These are phyloP conservation scores for Troides aeacus DNA, from an alignment of 2,888 invertebrate species.

Conservation along the genomic window DNA sequence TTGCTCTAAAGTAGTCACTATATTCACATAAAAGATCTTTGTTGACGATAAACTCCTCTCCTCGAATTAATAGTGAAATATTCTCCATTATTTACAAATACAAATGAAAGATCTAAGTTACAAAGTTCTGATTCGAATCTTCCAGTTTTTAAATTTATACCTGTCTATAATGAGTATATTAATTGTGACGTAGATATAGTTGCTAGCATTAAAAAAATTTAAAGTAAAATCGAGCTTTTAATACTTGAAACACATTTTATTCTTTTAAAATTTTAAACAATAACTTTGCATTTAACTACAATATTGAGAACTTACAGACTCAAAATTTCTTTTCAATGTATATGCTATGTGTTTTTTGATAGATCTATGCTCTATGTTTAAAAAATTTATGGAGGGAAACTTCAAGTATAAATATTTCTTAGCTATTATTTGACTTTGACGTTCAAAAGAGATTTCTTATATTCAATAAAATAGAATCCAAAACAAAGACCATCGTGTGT, in stretches of 20 bases:
- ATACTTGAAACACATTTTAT: too few relatives aligned
- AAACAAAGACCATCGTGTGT: constrained; percentile 1
- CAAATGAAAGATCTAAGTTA: neutral
- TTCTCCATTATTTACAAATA: constrained; percentile 41
- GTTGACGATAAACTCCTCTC: constrained; percentile 52
- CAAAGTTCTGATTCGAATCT: neutral
- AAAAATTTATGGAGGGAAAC: constrained; percentile 12
- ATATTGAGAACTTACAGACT: too few relatives aligned
- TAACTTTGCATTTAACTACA: too few relatives aligned
- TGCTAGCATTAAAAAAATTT: too few relatives aligned
- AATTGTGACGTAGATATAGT: too few relatives aligned
- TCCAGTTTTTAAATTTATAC: neutral
- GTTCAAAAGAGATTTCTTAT: neutral
- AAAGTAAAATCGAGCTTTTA: too few relatives aligned
- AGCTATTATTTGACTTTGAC: constrained; percentile 2
- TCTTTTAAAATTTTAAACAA: too few relatives aligned
- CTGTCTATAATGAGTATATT: too few relatives aligned
- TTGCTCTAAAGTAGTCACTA: constrained; percentile 73
- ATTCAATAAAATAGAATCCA: neutral
- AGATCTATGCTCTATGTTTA: too few relatives aligned
- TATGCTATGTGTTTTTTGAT: too few relatives aligned
- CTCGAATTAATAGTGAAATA: constrained; percentile 52
- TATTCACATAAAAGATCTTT: constrained; percentile 58
- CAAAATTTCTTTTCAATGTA: too few relatives aligned
- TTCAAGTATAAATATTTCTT: neutral